Evolutionary conservation across 2,888 invertebrate species (phyloP).

Genomic region (Pseudococcus jackbeardsleyi): DNA sequence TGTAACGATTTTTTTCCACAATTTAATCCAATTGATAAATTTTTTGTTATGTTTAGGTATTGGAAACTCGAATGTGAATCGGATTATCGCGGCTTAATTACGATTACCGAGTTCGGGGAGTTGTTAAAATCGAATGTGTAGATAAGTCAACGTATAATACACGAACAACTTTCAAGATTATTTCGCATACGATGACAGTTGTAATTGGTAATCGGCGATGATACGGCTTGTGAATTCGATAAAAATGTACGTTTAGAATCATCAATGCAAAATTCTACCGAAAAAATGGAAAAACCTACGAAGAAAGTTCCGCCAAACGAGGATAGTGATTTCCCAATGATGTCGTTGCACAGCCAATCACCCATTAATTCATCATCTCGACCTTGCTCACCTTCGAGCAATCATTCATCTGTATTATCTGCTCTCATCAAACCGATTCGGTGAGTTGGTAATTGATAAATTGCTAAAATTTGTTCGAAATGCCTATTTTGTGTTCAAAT

Average conservation of each 20-base stretch:
- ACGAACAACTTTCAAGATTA: conserved; percentile 35
- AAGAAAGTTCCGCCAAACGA: conserved; percentile 26
- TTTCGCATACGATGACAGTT: conserved; percentile 48
- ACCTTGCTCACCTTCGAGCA: conserved; percentile 39
- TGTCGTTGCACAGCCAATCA: conserved; percentile 35
- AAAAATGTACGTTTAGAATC: conserved; percentile 11
- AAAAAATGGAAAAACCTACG: conserved; percentile 18
- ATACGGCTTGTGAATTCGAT: conserved; percentile 35
- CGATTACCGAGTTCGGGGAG: not conserved
- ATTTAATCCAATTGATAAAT: not conserved
- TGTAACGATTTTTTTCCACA: not conserved
- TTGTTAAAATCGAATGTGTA: conserved; percentile 31
- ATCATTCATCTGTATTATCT: conserved; percentile 65
- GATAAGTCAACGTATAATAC: conserved; percentile 4
- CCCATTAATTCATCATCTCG: conserved; percentile 51
- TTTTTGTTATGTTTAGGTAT: not conserved
- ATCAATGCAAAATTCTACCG: not conserved
- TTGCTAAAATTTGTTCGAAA: not conserved
- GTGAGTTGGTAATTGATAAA: conserved; percentile 57
- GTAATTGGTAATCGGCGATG: conserved; percentile 45
- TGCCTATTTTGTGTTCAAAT: too few species aligned
- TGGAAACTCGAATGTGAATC: not conserved
- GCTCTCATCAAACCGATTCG: conserved; percentile 66
- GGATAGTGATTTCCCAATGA: conserved; percentile 50
- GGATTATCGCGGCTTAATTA: conserved; percentile 18